Percentiles rank a stretch among this genome's conserved stretches.
phyloP scores from a whole-genome alignment of 2,888 invertebrate genomes.

The Apotomis betuletana region DNA sequence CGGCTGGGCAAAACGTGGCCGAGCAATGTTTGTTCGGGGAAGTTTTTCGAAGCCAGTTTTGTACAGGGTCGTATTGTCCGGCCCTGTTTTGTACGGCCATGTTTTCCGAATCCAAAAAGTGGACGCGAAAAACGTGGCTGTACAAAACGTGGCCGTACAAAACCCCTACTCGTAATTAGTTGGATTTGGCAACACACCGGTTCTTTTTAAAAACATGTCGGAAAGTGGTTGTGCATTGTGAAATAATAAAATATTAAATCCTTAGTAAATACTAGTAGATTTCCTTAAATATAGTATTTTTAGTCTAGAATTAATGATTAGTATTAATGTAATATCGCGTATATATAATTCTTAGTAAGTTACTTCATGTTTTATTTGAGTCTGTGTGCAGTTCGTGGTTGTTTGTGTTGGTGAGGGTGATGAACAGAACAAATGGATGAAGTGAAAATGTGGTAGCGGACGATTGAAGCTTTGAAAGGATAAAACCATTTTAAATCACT shows the following conservation, averaged over 20 bases:
- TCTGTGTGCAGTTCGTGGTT: slow-evolving; percentile 69
- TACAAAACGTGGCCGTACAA: too few relatives aligned
- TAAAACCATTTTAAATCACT: slow-evolving; percentile 50
- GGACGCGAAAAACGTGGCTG: too few relatives aligned
- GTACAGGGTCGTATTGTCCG: too few relatives aligned
- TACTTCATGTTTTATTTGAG: slow-evolving; percentile 51
- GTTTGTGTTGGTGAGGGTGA: slow-evolving; percentile 77
- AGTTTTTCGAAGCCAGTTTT: too few relatives aligned
- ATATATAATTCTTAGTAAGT: slow-evolving; percentile 22
- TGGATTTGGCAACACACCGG: slow-evolving; percentile 51
- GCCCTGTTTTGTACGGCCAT: too few relatives aligned
- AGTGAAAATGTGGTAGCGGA: slow-evolving; percentile 68
- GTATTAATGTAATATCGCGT: slow-evolving; percentile 29
- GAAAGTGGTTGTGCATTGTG: slow-evolving; percentile 69
- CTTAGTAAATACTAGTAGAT: slow-evolving; percentile 44
- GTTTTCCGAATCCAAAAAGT: too few relatives aligned
- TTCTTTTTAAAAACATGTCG: slow-evolving; percentile 69
- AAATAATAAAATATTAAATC: slow-evolving; percentile 55
- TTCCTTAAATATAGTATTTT: slow-evolving; percentile 46
- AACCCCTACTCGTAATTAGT: too few relatives aligned
- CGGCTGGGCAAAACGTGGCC: too few relatives aligned
- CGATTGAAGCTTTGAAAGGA: slow-evolving; percentile 57
- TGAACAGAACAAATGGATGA: slow-evolving; percentile 69
- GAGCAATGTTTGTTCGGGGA: too few relatives aligned
- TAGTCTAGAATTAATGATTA: slow-evolving; percentile 24